A percentile compares a stretch with the other conserved stretches of the same genome.
phyloP scores from a whole-genome alignment of 2,113 vertebrate genomes.

The Telmatochromis sp. region DNA sequence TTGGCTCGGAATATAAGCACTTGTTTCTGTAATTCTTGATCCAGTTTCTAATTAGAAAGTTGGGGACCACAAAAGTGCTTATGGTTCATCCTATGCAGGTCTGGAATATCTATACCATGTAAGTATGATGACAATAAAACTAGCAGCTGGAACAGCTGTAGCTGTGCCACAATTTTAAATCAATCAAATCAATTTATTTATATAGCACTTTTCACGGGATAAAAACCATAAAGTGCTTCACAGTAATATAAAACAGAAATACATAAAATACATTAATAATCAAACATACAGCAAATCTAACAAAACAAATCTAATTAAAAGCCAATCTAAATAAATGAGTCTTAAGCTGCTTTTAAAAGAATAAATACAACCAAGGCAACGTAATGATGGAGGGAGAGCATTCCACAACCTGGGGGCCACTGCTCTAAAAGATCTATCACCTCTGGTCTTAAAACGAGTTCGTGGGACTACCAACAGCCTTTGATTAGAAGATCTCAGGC shows the following conservation, averaged over 20 bases:
- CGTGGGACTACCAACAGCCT: not conserved
- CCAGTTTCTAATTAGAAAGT: not conserved
- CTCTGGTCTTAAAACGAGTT: fast-evolving
- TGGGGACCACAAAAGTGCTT: not conserved
- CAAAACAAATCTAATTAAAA: not conserved
- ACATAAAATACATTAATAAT: not conserved
- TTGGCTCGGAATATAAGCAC: not conserved
- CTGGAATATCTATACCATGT: not conserved
- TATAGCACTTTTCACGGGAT: not conserved
- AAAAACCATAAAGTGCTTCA: not conserved
- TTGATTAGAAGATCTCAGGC: not conserved
- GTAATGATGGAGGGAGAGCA: not conserved
- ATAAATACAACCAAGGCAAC: not conserved
- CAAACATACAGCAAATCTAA: not conserved
- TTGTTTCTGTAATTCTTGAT: not conserved
- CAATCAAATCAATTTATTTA: not conserved
- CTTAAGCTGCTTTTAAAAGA: not conserved
- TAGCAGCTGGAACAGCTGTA: not conserved
- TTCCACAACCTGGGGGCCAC: not conserved
- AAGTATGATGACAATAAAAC: not conserved
- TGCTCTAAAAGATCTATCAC: fast-evolving
- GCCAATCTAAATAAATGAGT: not conserved
- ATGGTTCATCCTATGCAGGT: not conserved
- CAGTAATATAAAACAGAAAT: not conserved
- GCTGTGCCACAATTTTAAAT: not conserved